Evolutionary conservation across 2,797 vertebrate species (phyloP), one percentile per base, ranked within the genome.

Genomic region (Hozukius guyotensis): DNA sequence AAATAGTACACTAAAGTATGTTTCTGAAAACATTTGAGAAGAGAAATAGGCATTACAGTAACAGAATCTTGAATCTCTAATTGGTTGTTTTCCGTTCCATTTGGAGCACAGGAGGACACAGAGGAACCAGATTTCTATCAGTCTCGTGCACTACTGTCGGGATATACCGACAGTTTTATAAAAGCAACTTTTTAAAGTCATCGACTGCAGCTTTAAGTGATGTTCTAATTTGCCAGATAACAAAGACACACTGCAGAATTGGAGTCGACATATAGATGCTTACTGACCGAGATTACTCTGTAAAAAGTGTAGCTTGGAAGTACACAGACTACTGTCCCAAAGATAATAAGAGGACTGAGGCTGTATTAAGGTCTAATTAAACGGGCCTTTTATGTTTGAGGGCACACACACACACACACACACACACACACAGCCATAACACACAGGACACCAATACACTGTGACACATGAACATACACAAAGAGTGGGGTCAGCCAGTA

Each of bases 331-430:
- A 22, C 52, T 75, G 59, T 29, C 55, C 60, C 42, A 67, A 57
- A 82, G 77, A 82, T 67, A 74, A 75, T 68, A 72, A 63, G 25
- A 60, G 61, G 10, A 53, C 71, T 5, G 2, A 22, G 73, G 49
- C 73, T 80, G 66, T 11, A 53, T 32, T 24, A 63, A 59, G n/a
- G 27, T 81, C 77, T 78, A 78, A 83, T 82, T 69, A 29, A 67
- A 80, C 31, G 16, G 60, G 55, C 24, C 38, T 60, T 72, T 32
- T 85, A 49, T n/a, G 52, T 68, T 59, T 49, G 57, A 56, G 79
- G 32, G 11, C 7, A 63, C 71, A 61, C 62, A 38, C 57, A 78
- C 82, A 70, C 89, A 16, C 82, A 83, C 87, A 90, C 86, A 46
- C 46, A 63, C 61, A 80, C 25, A 63, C 56, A 75, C 71, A 52